phyloP scores from a whole-genome alignment of 1,140 invertebrate species.

The Lysiphlebus fabarum region DNA sequence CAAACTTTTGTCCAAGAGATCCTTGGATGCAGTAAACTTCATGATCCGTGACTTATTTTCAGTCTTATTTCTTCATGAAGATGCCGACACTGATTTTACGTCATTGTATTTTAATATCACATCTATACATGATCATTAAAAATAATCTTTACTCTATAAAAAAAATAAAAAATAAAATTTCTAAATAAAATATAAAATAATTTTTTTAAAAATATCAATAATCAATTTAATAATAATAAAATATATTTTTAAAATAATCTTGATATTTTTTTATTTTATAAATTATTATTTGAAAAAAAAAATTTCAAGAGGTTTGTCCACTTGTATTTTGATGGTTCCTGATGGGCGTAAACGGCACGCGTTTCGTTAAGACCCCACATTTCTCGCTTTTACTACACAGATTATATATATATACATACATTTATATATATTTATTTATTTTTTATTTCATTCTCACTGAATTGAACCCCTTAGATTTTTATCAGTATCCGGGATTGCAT shows the following conservation, averaged over 20 bases:
- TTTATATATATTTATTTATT: no score
- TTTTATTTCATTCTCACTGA: constrained; percentile 26
- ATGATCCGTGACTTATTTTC: constrained; percentile 15
- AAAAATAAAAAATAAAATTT: no score
- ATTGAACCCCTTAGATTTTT: constrained; percentile 40
- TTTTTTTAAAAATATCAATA: no score
- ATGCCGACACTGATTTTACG: constrained; percentile 30
- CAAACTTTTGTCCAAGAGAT: constrained; percentile 13
- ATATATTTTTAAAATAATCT: no score
- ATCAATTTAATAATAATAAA: no score
- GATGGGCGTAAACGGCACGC: constrained; percentile 51
- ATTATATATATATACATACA: neutral
- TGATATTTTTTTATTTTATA: no score
- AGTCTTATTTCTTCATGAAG: constrained; percentile 11
- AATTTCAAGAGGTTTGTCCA: neutral
- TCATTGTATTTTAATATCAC: constrained; percentile 13
- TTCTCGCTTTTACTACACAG: constrained; percentile 14
- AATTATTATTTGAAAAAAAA: no score
- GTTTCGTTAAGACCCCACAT: constrained; percentile 46
- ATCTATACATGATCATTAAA: no score
- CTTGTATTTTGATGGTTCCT: constrained; percentile 18
- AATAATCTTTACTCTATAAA: no score
- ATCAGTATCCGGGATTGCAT: constrained; percentile 47
- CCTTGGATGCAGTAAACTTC: constrained; percentile 19
- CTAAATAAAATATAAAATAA: no score